These are phyloP conservation scores for Bimastos eiseni DNA, from an alignment of 2,888 invertebrate genomes.

Conservation along the genomic window DNA sequence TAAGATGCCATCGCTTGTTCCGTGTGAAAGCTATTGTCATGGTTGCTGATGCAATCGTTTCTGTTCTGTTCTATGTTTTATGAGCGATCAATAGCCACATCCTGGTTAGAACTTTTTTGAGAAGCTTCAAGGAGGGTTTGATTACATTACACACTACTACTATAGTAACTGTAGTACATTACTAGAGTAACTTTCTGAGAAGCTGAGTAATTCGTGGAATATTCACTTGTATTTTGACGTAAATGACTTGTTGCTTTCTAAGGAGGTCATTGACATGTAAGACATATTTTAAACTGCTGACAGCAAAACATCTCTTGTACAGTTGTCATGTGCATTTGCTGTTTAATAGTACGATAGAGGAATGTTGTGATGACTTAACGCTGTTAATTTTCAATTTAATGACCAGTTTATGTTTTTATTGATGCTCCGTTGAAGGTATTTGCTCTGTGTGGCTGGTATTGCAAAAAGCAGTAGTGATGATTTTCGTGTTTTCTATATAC, in stretches of 20 bases:
- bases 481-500: neutral
- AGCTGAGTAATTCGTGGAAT: neutral
- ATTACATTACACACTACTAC: neutral
- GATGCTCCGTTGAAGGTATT: neutral
- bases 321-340: neutral
- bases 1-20: neutral
- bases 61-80: neutral
- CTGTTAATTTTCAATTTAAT: neutral
- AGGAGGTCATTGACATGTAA: neutral
- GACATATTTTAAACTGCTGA: neutral
- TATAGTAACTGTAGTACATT: neutral
- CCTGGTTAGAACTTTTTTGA: neutral
- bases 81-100: neutral
- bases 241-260: neutral
- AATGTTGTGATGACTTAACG: neutral
- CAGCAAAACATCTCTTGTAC: conserved; percentile 13
- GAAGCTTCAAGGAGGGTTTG: neutral
- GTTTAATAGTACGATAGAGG: neutral
- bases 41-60: neutral
- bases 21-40: neutral
- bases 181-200: no score
- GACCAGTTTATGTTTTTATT: neutral
- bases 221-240: neutral
- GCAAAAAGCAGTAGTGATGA: neutral
- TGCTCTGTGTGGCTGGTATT: neutral